A percentile compares a stretch with the other conserved stretches of the same genome.
Conservation (phyloP, 2,888 invertebrate species). For the Cheilosia soror region DNA sequence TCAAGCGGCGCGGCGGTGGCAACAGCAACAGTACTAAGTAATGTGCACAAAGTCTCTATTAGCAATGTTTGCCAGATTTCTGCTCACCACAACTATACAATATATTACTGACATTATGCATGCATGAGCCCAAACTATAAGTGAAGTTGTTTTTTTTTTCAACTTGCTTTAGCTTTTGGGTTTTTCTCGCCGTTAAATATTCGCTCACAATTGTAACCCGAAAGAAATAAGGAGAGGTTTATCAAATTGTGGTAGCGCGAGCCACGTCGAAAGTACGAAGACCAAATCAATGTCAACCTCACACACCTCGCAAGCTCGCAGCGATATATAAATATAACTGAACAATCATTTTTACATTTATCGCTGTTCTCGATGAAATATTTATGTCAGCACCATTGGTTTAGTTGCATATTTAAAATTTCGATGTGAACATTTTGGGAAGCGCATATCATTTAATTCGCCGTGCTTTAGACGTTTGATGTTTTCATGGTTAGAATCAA, state of each 20-base stretch:
- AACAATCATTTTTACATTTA: constrained; percentile 22
- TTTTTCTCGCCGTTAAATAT: constrained; percentile 46
- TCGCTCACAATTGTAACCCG: constrained; percentile 37
- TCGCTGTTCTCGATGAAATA: constrained; percentile 1
- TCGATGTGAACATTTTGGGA: background rate
- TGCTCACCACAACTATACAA: constrained; percentile 14
- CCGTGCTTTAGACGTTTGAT: background rate
- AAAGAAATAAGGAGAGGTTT: constrained; percentile 29
- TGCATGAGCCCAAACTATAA: constrained; percentile 50
- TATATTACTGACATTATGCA: constrained; percentile 59
- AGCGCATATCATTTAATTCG: background rate
- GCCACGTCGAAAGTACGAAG: constrained; percentile 7
- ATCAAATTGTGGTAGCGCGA: constrained; percentile 10
- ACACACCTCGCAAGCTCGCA: background rate
- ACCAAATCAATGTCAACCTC: constrained; percentile 7
- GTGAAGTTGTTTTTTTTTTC: constrained; percentile 20
- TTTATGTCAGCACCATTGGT: constrained; percentile 10
- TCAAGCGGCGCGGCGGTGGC: constrained; percentile 14
- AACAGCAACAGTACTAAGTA: constrained; percentile 37
- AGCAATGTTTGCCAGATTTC: constrained; percentile 45
- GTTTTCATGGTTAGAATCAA: constrained; percentile 7
- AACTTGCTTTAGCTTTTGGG: constrained; percentile 28
- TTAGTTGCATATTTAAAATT: constrained; percentile 42
- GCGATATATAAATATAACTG: background rate
- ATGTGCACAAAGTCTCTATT: constrained; percentile 63